Percentiles rank a stretch among this genome's conserved stretches.
Evolutionary conservation across 2,888 invertebrate species (phyloP).

Genomic region (Sinotaia quadrata): DNA sequence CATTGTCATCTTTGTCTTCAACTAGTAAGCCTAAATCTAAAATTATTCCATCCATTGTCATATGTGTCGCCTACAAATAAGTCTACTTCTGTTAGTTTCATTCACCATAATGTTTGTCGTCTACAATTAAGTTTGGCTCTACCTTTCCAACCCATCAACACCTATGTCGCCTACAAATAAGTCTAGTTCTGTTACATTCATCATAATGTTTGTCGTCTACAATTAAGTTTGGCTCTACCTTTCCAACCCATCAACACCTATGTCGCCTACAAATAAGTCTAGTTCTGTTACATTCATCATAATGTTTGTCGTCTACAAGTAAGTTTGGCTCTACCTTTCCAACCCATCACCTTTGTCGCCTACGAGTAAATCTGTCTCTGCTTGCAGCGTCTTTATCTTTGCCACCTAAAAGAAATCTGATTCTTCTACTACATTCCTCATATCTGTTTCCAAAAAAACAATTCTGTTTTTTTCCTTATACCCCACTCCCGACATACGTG

Average conservation of each 20-base stretch:
- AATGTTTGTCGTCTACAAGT: slow-evolving; percentile 38
- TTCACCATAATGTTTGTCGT: slow-evolving; percentile 37
- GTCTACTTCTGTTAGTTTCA: slow-evolving; percentile 35
- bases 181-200: slow-evolving; percentile 36
- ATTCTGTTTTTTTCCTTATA: no score
- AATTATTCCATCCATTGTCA: slow-evolving; percentile 36
- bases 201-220: slow-evolving; percentile 35
- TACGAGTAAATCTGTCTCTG: no score
- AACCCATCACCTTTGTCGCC: no score
- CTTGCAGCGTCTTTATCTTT: no score
- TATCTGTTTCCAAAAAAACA: no score
- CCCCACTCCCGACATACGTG: no score
- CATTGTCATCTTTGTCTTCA: no score
- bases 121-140: slow-evolving; percentile 37
- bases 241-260: slow-evolving; percentile 38
- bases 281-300: slow-evolving; percentile 35
- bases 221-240: slow-evolving; percentile 35
- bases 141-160: slow-evolving; percentile 35
- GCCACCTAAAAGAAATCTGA: no score
- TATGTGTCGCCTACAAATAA: slow-evolving; percentile 37
- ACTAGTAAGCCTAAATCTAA: no score
- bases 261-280: slow-evolving; percentile 33
- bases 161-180: slow-evolving; percentile 37
- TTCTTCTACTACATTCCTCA: no score
- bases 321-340: no score